Base-by-base conservation (phyloP, 2,797 vertebrate species). In the Phalanger gymnotis region DNA sequence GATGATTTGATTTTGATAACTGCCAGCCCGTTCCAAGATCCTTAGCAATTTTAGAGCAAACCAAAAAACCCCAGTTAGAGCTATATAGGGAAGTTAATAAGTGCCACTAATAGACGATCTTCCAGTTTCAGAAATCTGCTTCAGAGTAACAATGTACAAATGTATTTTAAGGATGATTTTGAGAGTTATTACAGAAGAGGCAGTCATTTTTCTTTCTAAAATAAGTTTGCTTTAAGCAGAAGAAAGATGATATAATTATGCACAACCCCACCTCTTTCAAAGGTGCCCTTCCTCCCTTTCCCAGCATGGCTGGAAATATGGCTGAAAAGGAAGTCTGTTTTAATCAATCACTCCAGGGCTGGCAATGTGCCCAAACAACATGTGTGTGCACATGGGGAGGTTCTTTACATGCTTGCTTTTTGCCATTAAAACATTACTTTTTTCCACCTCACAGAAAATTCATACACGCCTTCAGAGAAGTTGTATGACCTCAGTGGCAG, bases 221-320 rank as follows among this genome's bases (percentile, higher is more conserved):
- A 92, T 19, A 30, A 92, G 66, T 54, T 34, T 94, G 53, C 93
- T 66, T 94, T 92, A 90, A 94, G 66, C 40, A 54, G 81, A 96
- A 95, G 94, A 96, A 94, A 94, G 92, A 95, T 90, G 92, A 94
- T 92, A 92, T 94, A 94, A 95, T 97, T 95, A 93, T 51, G 19
- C 19, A 4, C 0, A 25, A 90, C 90, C 93, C 94, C 94, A 91
- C 96, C 92, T 90, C 95, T 95, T 97, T 90, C 95, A 22, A 95
- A 97, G 92, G 96, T 98, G 96, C 96, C 97, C 92, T 97, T 97
- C 91, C 73, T 94, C 53, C 81, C 55, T 95, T 61, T 89, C 93
- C 55, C 57, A 81, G 95, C 81, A 61, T 66, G 53, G 34, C n/a
- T 30, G 94, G 93, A 95, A 25, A 90, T 52, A 56, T 57, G 93